Evolutionary conservation across 2,113 vertebrate species (phyloP).

Genomic region (Himantopus leucocephalus): DNA sequence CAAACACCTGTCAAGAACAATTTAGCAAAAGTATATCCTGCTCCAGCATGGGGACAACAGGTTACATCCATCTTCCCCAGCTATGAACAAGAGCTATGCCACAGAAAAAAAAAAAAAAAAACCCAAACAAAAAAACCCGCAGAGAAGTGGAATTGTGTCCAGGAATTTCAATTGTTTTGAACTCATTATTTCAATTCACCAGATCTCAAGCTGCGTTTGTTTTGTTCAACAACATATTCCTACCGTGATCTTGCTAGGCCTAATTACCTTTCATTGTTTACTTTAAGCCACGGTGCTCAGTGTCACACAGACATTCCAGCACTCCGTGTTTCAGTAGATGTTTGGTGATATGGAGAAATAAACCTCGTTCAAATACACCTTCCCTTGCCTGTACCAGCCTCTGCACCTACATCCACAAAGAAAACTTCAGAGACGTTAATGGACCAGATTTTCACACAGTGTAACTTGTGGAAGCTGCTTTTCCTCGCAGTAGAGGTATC

Average conservation of each 20-base stretch:
- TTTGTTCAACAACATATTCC: not conserved
- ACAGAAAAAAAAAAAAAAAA: not conserved
- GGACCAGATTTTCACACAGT: not conserved
- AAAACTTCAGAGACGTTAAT: not conserved
- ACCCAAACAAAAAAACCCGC: not conserved
- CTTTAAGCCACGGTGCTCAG: not conserved
- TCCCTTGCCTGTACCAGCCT: not conserved
- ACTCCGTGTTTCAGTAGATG: not conserved
- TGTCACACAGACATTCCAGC: not conserved
- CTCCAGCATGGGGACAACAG: not conserved
- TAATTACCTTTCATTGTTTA: not conserved
- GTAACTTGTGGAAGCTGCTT: not conserved
- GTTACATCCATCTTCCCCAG: not conserved
- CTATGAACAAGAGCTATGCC: not conserved
- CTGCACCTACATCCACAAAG: not conserved
- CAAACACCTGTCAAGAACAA: not conserved
- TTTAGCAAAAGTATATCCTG: not conserved
- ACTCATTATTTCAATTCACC: not conserved
- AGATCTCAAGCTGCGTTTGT: not conserved
- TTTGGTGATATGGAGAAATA: not conserved
- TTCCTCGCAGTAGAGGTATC: not conserved
- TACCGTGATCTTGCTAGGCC: not conserved
- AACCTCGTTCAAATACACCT: not conserved
- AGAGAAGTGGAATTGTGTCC: not conserved
- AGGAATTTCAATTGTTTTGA: not conserved